Evolutionary conservation across 2,797 vertebrate genomes (phyloP), one percentile per base, ranked within the genome.

Genomic region (Chelon labrosus): DNA sequence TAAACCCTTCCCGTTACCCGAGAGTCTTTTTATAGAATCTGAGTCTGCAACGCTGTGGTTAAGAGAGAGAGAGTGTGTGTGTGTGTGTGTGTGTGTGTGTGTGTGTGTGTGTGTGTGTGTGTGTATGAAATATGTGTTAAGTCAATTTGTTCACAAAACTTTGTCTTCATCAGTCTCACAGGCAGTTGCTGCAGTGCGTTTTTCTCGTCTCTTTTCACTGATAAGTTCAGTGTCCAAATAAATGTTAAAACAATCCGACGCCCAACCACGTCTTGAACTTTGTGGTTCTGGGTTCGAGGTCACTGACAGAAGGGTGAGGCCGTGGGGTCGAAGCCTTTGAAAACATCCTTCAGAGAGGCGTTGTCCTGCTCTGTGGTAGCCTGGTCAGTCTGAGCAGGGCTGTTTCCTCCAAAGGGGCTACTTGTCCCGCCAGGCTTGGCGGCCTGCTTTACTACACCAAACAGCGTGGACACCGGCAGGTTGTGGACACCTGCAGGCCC

Each of bases 231-330:
- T 51, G 67, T 86, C 74, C 60, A 46, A 59, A 22, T 64, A 53
- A 65, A 56, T 7, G 46, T 77, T 82, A 83, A 89, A 90, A 88
- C 38, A 4, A 27, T 5, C 49, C 46, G 19, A 22, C 2, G 1
- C 16, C 39, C 22, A 13, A 38, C 61, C 25, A 47, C 10, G 5
- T 31, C 54, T 44, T 25, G 51, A 44, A 19, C 12, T 19, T 44
- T 10, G 6, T 31, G 58, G 66, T 70, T 68, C 35, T 19, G 22
- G 42, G 46, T 39, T 62, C 49, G 52, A 46, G 65, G 81, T 95
- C 94, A 98, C 95, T 98, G 97, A 81, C 97, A 98, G 81, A 99
- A 99, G 0, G 98, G 98, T 8, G 98, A 99, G 0, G 97, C 98
- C 0, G 98, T 98, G 69, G 98, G 98, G 85, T 98, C 97, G 6